Percentiles rank a stretch among this genome's conserved stretches.
Conservation (phyloP, 2,113 vertebrate species). For the Gavialis gangeticus region DNA sequence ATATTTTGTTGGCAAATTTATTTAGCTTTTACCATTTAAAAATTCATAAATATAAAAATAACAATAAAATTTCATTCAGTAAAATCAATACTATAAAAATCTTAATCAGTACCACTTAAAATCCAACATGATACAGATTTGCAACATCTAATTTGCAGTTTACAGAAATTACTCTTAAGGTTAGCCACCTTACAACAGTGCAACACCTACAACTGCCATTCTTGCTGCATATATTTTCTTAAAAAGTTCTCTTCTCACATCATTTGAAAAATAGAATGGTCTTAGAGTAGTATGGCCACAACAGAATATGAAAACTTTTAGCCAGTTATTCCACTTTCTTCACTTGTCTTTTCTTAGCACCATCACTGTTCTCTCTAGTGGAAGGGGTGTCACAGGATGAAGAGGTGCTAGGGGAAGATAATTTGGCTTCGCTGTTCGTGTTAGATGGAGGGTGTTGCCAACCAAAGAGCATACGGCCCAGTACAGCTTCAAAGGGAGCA, state of each 20-base stretch:
- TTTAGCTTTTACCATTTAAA: constrained; percentile 24
- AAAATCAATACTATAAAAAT: constrained; percentile 64
- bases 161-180: constrained; percentile 29
- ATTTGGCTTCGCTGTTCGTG: constrained; percentile 62
- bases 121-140: constrained; percentile 50
- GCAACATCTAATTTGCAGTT: constrained; percentile 44
- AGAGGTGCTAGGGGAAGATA: constrained; percentile 56
- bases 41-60: constrained; percentile 65
- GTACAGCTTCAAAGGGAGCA: constrained; percentile 80
- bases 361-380: constrained; percentile 6
- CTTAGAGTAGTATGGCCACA: constrained; percentile 14
- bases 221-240: constrained; percentile 43
- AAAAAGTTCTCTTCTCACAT: constrained; percentile 57
- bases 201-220: not conserved
- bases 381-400: constrained; percentile 24
- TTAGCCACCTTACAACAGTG: constrained; percentile 23
- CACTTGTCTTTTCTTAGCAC: constrained; percentile 65
- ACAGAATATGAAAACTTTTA: not conserved
- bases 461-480: constrained; percentile 86
- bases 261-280: constrained; percentile 43
- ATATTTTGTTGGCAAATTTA: constrained; percentile 24
- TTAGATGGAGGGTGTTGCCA: constrained; percentile 69
- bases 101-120: constrained; percentile 39
- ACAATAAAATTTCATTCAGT: not conserved
- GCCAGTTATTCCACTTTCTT: constrained; percentile 78